Conservation (phyloP, 2,113 vertebrate species). For the Myotis brandtii region DNA sequence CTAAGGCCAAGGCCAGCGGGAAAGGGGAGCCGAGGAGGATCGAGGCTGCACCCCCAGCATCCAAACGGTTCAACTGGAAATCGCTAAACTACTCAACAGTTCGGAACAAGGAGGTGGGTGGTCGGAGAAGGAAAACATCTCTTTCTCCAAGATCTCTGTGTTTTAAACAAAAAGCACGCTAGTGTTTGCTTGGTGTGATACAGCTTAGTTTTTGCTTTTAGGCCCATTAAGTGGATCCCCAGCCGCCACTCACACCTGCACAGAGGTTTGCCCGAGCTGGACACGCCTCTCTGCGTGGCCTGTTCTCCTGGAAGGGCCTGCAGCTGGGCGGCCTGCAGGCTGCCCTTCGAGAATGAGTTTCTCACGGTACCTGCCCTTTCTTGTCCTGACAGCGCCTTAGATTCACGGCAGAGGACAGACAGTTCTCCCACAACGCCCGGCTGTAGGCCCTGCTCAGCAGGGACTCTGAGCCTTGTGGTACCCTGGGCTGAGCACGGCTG, state of each 20-base stretch:
- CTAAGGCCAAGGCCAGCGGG: background rate
- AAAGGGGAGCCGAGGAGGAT: background rate
- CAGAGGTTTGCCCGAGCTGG: background rate
- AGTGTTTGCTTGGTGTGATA: background rate
- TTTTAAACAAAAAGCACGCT: background rate
- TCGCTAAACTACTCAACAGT: background rate
- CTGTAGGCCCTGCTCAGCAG: rapidly evolving
- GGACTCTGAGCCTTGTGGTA: background rate
- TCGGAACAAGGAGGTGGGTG: background rate
- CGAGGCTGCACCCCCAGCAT: no score
- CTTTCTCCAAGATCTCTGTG: background rate
- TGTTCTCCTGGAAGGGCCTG: background rate
- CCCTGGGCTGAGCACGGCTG: background rate
- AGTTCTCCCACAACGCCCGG: background rate
- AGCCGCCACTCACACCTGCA: background rate
- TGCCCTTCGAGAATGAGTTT: background rate
- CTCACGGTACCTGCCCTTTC: background rate
- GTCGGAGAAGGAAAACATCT: background rate
- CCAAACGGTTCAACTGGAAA: background rate
- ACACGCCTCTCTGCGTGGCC: background rate
- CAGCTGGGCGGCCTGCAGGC: rapidly evolving
- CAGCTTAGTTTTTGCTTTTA: background rate
- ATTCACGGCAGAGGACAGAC: background rate
- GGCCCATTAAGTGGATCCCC: background rate
- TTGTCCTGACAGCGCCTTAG: no score